Percentiles rank a stretch among this genome's conserved stretches.
phyloP scores from a whole-genome alignment of 1,140 invertebrate species.

The Leucophenga varia region DNA sequence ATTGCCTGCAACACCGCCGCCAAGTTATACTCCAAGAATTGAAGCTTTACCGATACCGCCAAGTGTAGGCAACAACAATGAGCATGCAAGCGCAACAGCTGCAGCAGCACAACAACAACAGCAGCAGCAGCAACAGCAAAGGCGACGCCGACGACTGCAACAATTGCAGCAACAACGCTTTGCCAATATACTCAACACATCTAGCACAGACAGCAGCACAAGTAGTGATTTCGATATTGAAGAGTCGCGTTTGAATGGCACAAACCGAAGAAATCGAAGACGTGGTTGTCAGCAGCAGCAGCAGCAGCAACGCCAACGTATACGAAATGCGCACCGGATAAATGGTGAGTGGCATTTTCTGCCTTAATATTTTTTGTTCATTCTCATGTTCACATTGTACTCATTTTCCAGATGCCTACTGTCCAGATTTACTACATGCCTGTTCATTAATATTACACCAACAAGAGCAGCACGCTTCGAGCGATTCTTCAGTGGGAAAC shows the following conservation, averaged over 20 bases:
- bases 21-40: slow-evolving; percentile 37
- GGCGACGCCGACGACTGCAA: slow-evolving; percentile 30
- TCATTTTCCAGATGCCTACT: slow-evolving; percentile 42
- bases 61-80: neutral
- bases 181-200: slow-evolving; percentile 15
- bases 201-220: slow-evolving; percentile 33
- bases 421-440: slow-evolving; percentile 48
- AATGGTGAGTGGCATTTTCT: slow-evolving; percentile 30
- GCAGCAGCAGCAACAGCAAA: slow-evolving; percentile 21
- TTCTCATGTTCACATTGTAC: neutral
- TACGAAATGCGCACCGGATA: slow-evolving; percentile 17
- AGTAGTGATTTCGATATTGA: slow-evolving; percentile 10
- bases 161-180: slow-evolving; percentile 34
- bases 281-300: slow-evolving; percentile 15
- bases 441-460: slow-evolving; percentile 45
- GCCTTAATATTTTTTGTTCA: neutral
- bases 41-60: neutral
- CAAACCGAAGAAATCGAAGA: neutral
- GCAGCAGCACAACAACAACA: slow-evolving; percentile 23
- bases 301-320: slow-evolving; percentile 18
- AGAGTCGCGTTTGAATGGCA: neutral
- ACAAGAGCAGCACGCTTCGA: slow-evolving; percentile 31
- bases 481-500: slow-evolving; percentile 47
- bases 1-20: slow-evolving; percentile 41
- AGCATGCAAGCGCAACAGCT: slow-evolving; percentile 3